Evolutionary conservation across 2,888 invertebrate genomes (phyloP), one percentile per base, ranked within the genome.

Genomic region (Sisyra nigra): DNA sequence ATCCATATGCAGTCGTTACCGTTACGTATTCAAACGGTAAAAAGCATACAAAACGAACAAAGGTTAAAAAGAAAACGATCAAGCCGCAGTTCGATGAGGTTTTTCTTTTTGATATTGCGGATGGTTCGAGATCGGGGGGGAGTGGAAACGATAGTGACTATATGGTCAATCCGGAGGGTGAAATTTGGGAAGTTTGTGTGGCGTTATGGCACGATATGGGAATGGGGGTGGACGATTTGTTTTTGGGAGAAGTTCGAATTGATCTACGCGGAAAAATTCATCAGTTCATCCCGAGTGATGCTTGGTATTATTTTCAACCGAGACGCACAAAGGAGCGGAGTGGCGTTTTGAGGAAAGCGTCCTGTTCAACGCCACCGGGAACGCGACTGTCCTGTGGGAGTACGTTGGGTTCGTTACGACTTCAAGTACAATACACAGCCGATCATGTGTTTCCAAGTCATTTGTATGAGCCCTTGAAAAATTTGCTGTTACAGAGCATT

Each of bases 41-140:
- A 59, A 74, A 78, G 63, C 75, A 83, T 53, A 71, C 78, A 51
- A 80, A 80, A 60, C 74, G 84, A 57, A 89, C 91, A 30, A 86
- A 85, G 63, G 80, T 83, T 48, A 80, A 78, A 60, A 91, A 88
- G 69, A 92, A 91, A 71, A 91, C 89, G 42, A 80, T 83, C 49
- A 82, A 82, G 59, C 91, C 92, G 10, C 79, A 81, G 57, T 92
- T 85, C 62, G 86, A 89, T 57, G 91, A 92, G 66, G 76, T 78
- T 49, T 84, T 91, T 63, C 73, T 77, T 57, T 91, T 91, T 59
- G 73, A 74, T 61, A 73, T 71, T 57, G 58, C 54, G 44, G 61
- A 61, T 24, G 58, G 57, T 31, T 65, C 67, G 19, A 56, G 66
- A 18, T 69, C 66, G 45, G 70, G 71, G 72, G 51, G 80, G 80